Base-by-base conservation (phyloP, 1,140 invertebrate genomes). In the Adelges cooleyi region DNA sequence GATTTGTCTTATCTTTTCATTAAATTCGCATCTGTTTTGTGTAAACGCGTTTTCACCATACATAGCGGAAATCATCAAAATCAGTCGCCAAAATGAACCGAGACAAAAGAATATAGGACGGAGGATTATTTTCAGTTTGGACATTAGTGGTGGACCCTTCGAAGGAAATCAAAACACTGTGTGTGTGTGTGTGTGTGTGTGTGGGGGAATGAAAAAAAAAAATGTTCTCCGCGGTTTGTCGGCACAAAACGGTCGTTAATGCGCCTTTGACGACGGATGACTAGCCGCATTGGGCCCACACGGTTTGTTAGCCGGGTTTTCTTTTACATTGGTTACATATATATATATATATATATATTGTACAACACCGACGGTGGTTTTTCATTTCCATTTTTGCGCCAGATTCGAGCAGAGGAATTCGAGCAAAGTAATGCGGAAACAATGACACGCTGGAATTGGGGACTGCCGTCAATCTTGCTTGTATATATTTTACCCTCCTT, bases 321-420 rank as follows among this genome's bases (percentile, higher is more conserved):
- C 44, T 33, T 59, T 59, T 44, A 17, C 40, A 27, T 59, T 59
- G 38, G n/a, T n/a, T n/a, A n/a, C n/a, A n/a, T n/a, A n/a, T n/a
- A n/a, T n/a, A n/a, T n/a, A n/a, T n/a, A n/a, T n/a, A n/a, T n/a
- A n/a, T n/a, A n/a, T n/a, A n/a, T 44, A 17, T 44, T 44, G 10
- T 8, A n/a, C n/a, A n/a, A n/a, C 5, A 17, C 40, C 11, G n/a
- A n/a, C 40, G 40, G 10, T 44, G 40, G 56, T 62, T 62, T 62
- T 62, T 62, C 56, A 62, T 62, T 62, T 62, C 42, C 56, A 62
- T 62, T 62, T 62, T 62, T 48, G 54, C 54, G 54, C 54, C 54
- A 48, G 56, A 46, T 48, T 48, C 56, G 25, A 48, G 40, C n/a
- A n/a, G 20, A 48, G 42, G 56, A 48, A 62, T 48, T 48, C 56